Percentiles rank a stretch among this genome's conserved stretches.
Conservation (phyloP, 1,140 invertebrate species). For the Hyphantria cunea region DNA sequence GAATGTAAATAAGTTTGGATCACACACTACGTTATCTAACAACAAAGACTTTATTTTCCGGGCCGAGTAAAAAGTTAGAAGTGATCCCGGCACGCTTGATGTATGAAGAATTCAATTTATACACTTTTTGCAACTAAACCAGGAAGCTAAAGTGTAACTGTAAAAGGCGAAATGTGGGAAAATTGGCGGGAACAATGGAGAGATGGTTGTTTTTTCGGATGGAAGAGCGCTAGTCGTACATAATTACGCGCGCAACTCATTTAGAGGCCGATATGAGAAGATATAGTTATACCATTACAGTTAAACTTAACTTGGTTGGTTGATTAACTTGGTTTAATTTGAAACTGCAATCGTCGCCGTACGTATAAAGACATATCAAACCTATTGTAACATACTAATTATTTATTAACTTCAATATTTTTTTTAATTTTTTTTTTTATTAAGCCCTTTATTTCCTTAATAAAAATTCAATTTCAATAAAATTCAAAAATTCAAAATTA, state of each 20-base stretch:
- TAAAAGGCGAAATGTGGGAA: conserved; percentile 78
- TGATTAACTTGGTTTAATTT: no score
- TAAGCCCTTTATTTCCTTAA: no score
- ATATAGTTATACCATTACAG: conserved; percentile 34
- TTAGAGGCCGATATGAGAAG: conserved; percentile 59
- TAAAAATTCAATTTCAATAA: no score
- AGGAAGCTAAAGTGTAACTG: conserved; percentile 73
- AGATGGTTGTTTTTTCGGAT: conserved; percentile 72
- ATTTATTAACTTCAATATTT: no score
- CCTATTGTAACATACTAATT: no score
- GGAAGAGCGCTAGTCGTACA: conserved; percentile 73
- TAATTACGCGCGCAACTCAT: conserved; percentile 67
- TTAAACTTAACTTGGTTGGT: conserved; percentile 41
- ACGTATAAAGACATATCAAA: no score
- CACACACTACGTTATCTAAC: conserved; percentile 56
- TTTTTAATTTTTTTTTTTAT: no score
- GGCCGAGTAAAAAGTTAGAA: conserved; percentile 42
- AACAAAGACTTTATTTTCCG: conserved; percentile 56
- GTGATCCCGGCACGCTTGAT: conserved; percentile 42
- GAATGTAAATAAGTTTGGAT: conserved; percentile 37
- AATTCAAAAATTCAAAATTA: no score
- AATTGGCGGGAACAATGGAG: conserved; percentile 67
- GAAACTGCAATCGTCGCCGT: no score
- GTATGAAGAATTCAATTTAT: conserved; percentile 72
- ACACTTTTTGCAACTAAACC: conserved; percentile 65